Conservation (phyloP, 2,888 invertebrate species). For the Gastracanthus pulcherrimus region DNA sequence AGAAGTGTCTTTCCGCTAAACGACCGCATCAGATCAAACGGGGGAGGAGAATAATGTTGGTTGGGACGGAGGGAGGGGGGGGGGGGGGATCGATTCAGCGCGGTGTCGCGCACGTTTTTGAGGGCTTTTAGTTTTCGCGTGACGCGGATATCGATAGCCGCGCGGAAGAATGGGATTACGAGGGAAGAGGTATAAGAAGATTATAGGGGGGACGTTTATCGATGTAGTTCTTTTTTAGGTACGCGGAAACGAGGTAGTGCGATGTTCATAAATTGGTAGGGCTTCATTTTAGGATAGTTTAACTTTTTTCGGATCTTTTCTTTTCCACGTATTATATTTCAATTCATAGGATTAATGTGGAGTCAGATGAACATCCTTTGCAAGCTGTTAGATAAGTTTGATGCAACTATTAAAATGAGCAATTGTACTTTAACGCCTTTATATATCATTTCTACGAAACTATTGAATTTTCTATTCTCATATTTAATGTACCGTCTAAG, state of each 20-base stretch:
- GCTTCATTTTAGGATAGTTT: too few relatives aligned
- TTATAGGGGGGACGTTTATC: slow-evolving; percentile 16
- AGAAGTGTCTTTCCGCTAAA: slow-evolving; percentile 16
- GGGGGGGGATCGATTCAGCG: background rate
- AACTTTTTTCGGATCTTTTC: too few relatives aligned
- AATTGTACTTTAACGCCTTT: too few relatives aligned
- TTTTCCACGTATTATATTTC: too few relatives aligned
- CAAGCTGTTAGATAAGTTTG: too few relatives aligned
- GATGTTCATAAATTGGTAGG: too few relatives aligned
- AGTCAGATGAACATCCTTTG: too few relatives aligned
- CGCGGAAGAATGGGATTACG: background rate
- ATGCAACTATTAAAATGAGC: too few relatives aligned
- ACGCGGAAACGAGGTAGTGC: background rate
- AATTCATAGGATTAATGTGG: too few relatives aligned
- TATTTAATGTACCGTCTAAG: too few relatives aligned
- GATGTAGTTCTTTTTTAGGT: background rate
- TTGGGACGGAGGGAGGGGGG: background rate
- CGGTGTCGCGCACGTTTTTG: background rate
- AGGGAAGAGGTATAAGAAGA: background rate
- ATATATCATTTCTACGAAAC: too few relatives aligned
- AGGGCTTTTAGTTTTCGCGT: background rate
- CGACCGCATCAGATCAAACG: slow-evolving; percentile 1
- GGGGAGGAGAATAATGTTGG: background rate
- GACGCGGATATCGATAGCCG: slow-evolving; percentile 8
- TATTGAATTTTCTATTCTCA: too few relatives aligned